Evolutionary conservation across 2,797 vertebrate genomes (phyloP), one percentile per base, ranked within the genome.

Genomic region (Hemibagrus guttatus): DNA sequence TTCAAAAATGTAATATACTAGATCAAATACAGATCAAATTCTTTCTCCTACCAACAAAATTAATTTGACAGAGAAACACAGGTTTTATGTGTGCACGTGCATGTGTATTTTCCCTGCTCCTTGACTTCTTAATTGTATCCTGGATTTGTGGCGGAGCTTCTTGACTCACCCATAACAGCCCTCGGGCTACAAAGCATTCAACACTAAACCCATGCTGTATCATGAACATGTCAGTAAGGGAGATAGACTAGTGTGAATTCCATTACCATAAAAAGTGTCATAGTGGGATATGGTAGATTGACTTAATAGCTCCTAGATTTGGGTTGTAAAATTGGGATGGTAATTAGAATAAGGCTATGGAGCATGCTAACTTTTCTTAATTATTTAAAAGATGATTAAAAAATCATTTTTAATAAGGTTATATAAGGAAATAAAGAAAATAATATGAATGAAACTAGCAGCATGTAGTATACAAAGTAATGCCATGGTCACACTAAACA

Each of bases 131-230:
- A 90, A 9, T 81, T 87, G 90, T 68, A 91, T 91, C 88, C 90
- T 90, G 90, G 88, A 89, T 68, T 71, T 74, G 56, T 56, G 80
- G 75, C 54, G 71, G 80, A 88, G n/a, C 86, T 90, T 91, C 89
- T 86, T 89, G 90, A 76, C 85, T 89, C 89, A 86, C 91, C 86
- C 88, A 81, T 88, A 91, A 92, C 86, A 19, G 46, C 81, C 46
- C 63, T 68, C n/a, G 21, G 81, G 81, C n/a, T 68, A 68, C 68
- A 68, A 68, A 86, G 90, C 72, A 64, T 61, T 49, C 61, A 68
- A 66, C 64, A 42, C 19, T 54, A 52, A 82, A 28, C 61, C 42
- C 26, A 28, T 23, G n/a, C 9, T 19, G 39, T 28, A 52, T 82
- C 46, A 52, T 46, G 1, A 52, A 68, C n/a, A 49, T 68, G 17